Evolutionary conservation across 2,797 vertebrate species (phyloP), one percentile per base, ranked within the genome.

Genomic region (Mionectes olivaceus): DNA sequence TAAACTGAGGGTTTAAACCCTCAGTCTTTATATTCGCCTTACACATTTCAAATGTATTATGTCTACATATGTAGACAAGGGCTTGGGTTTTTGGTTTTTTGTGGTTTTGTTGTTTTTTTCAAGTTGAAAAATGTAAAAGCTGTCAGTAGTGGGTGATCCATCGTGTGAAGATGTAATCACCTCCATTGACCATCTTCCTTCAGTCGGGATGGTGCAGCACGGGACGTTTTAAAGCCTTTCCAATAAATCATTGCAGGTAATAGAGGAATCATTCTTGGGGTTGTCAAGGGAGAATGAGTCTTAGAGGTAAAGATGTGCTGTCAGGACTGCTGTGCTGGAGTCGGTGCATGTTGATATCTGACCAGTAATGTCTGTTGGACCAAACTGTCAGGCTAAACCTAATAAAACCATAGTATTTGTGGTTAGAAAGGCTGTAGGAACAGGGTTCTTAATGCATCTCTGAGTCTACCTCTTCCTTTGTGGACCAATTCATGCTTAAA

Each of bases 1-100:
- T 98, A 97, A 97, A 98, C 95, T 77, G 93, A 95, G 96, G 97
- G 96, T 97, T 97, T 98, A 98, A 97, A 96, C 97, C 97, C 95
- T n/a, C 82, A 35, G 65, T 94, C 95, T 96, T 97, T 92, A 90
- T 93, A 93, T 87, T 93, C 18, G 24, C 95, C 92, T 90, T 97
- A 94, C 82, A 83, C 91, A 93, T 97, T 97, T 97, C 96, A 98
- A 96, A 95, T 95, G 59, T 92, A 61, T 96, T 95, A 74, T 78
- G 55, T 93, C 39, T 97, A 78, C 88, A 69, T 81, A 47, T 83
- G 94, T 83, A 96, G 93, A 83, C 93, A 74, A 94, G 80, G 73
- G 41, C 57, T 32, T 79, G 74, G 18, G 8, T 0, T 14, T 52
- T 50, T 41, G 14, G 41, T 41, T 41, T 37, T 37, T 37, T 37